Evolutionary conservation across 2,888 invertebrate species (phyloP), one percentile per base, ranked within the genome.

Genomic region (Drosophila ezoana): DNA sequence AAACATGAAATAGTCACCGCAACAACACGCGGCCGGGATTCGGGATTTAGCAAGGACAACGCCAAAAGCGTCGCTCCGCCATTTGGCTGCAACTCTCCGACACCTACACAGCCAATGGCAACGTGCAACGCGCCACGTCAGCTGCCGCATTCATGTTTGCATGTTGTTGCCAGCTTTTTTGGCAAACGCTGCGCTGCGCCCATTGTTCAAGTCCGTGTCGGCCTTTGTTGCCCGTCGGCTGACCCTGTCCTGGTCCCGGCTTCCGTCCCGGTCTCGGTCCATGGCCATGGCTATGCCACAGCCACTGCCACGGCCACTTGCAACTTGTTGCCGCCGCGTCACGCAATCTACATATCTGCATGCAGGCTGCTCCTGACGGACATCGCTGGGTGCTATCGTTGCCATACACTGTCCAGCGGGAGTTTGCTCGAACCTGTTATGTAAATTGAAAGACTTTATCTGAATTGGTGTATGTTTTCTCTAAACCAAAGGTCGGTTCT

Each of bases 81-180:
- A 23, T 37, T 37, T n/a, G 33, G 18, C 38, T 18, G 38, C 60
- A 53, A 72, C 56, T 64, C 56, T 45, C 47, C 44, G 59, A 74
- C 74, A 74, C 69, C 75, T 67, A 64, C 81, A 63, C 65, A 38
- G 56, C 52, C 38, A 52, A 57, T n/a, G 58, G 41, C 48, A 60
- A 28, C 37, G 38, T 20, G 48, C 40, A 16, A 47, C 37, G 62
- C 52, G 68, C 72, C 56, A 40, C 44, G 51, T 48, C 54, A 51
- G 51, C 45, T 77, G 81, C 49, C 44, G 64, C 79, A 76, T 76
- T 84, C 85, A 69, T 81, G 82, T 74, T 81, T 79, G 81, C 76
- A 52, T 79, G 76, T 73, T 66, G 80, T 74, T 76, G 79, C 79
- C 48, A 68, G 66, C 59, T 68, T 76, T 83, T 81, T 82, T 82